phyloP scores from a whole-genome alignment of 2,113 vertebrate genomes.

The Nesoenas mayeri region DNA sequence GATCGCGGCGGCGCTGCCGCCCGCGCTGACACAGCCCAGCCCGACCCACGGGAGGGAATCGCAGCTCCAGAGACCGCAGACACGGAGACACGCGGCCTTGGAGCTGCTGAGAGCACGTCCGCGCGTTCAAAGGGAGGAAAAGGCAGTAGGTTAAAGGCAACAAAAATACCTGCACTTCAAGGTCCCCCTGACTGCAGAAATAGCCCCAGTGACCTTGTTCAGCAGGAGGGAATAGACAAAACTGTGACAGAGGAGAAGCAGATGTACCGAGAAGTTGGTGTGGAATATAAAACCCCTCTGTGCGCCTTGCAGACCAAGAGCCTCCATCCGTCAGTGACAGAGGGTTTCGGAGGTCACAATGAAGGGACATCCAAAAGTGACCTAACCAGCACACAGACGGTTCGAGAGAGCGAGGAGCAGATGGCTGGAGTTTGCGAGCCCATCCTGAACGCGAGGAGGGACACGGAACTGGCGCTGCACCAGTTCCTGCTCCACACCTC shows the following conservation, averaged over 20 bases:
- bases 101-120: fast-evolving
- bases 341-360: background rate
- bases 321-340: background rate
- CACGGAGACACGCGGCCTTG: fast-evolving
- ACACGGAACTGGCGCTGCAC: background rate
- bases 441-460: background rate
- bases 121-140: background rate
- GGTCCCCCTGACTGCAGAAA: background rate
- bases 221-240: background rate
- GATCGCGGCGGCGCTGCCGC: background rate
- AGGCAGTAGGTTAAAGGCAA: background rate
- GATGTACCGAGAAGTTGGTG: background rate
- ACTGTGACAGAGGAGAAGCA: background rate
- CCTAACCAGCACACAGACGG: background rate
- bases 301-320: background rate
- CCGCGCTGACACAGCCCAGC: fast-evolving
- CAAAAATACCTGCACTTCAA: fast-evolving
- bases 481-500: background rate
- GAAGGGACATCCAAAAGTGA: background rate
- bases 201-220: fast-evolving
- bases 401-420: background rate
- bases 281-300: background rate
- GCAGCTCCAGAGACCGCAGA: fast-evolving
- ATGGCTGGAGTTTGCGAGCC: background rate
- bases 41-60: fast-evolving